Evolutionary conservation across 2,888 invertebrate genomes (phyloP).

Genomic region (Tetrapedia diversipes): DNA sequence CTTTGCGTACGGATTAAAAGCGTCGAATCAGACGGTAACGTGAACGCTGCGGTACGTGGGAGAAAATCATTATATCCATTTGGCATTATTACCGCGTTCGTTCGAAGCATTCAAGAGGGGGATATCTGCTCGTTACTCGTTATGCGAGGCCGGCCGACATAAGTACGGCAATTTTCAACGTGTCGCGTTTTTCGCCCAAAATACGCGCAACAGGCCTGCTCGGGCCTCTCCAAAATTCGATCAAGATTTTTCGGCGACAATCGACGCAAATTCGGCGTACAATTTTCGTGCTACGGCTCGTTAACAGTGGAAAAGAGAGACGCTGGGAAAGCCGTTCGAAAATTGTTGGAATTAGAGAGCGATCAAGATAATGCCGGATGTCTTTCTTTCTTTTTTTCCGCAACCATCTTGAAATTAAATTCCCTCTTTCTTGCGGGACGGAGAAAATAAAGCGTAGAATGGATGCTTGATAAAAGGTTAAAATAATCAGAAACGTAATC

Average conservation of each 20-base stretch:
- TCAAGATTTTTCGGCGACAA: conserved; percentile 45
- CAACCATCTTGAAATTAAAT: conserved; percentile 1
- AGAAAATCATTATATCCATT: conserved; percentile 57
- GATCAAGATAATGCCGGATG: not conserved
- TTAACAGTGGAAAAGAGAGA: conserved; percentile 35
- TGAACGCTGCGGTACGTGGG: conserved; percentile 33
- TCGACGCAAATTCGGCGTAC: conserved; percentile 57
- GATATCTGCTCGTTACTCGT: conserved; percentile 41
- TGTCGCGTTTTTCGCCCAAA: conserved; percentile 41
- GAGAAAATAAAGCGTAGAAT: not conserved
- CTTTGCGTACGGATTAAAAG: conserved; percentile 38
- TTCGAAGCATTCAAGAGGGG: conserved; percentile 48
- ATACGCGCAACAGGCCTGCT: too few relatives aligned
- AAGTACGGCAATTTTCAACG: conserved; percentile 53
- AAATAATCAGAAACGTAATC: too few relatives aligned
- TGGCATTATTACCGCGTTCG: conserved; percentile 59
- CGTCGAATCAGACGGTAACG: conserved; percentile 37
- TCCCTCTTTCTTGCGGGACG: not conserved
- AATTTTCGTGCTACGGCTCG: conserved; percentile 33
- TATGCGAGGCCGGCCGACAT: conserved; percentile 29
- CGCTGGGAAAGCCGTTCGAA: conserved; percentile 1
- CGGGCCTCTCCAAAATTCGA: conserved; percentile 30
- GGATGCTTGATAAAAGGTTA: not conserved
- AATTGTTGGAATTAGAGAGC: conserved; percentile 27
- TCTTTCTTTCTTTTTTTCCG: not conserved